Evolutionary conservation across 2,797 vertebrate species (phyloP), one percentile per base, ranked within the genome.

Genomic region (Crax fasciolata): DNA sequence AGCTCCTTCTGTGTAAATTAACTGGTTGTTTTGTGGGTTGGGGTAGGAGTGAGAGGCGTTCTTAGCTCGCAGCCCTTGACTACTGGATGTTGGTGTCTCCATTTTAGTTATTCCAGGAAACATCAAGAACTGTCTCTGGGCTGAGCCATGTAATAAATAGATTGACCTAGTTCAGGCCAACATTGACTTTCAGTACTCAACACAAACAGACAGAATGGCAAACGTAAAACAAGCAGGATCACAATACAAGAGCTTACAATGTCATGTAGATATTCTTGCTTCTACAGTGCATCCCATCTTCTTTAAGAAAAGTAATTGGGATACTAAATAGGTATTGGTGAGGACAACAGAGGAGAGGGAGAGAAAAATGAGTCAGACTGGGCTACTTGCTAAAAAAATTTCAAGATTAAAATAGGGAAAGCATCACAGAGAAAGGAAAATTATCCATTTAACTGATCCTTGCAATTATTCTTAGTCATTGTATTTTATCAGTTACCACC

Each of bases 331-430:
- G 27, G 82, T 83, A 44, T 30, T 78, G 25, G 35, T 30, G 81
- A 79, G 61, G 25, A 35, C 77, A 48, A 63, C 46, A 87, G 89
- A 94, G 54, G 8, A 25, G 3, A 81, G 23, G 78, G 41, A 83
- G 21, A 35, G 87, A 93, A 90, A 75, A 63, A 87, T 55, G 72
- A 92, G 51, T 84, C 66, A 92, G 75, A 89, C 30, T 43, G 39
- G 46, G 19, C 85, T 94, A 44, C 41, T 90, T 92, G 79, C 58
- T 89, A 80, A 92, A 43, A 44, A 55, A 25, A 66, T 79, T 89
- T 93, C 67, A 80, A 38, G 68, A 78, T 74, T 93, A 75, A 89
- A 91, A 83, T 73, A 86, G 28, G 32, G 79, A 90, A 92, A 25
- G 48, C 21, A 87, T 68, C 86, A 13, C 21, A 73, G 32, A 85